Base-by-base conservation (phyloP, 2,888 invertebrate species). In the Tupiocoris notatus region DNA sequence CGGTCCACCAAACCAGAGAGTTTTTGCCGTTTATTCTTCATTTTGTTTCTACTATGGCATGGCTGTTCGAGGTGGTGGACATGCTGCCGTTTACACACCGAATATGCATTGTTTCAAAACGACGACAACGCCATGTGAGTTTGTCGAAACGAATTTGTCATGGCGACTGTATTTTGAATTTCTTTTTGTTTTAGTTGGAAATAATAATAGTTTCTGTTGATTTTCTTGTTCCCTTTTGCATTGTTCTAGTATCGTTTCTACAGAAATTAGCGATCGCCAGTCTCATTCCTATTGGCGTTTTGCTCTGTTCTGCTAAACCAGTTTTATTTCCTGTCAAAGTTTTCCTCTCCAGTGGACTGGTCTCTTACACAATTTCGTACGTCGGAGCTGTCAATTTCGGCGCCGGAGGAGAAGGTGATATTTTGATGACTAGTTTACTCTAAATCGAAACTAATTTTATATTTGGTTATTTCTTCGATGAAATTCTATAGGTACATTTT, bases 21-120 rank as follows among this genome's bases (percentile, higher is more conserved):
- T 63, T 23, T 63, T 63, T 9, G 63, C 63, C 23, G 25, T 24
- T 23, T 63, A 63, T 17, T 24, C 63, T 0, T 23, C 23, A 22
- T 23, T 63, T 0, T 63, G 63, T 24, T 24, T 17, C 6, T 63
- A 63, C 63, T 63, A 63, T 24, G 63, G n/a, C 23, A 63, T 63
- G 63, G 23, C 12, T 17, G 63, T 63, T 2, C 23, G 16, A 16
- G 23, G 23, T 0, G n/a, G n/a, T 12, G 12, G 12, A 0, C 2
- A 6, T 3, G 63, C 25, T 17, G 3, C 23, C 3, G 23, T 63
- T 22, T 23, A 63, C 23, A 24, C 63, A 0, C 63, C 63, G 1
- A n/a, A 23, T 17, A 12, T 63, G 22, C 23, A 24, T 23, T 63
- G 63, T 63, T n/a, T 7, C 16, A 22, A 7, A 17, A 22, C 6